phyloP scores from a whole-genome alignment of 2,113 vertebrate species.

The Morone chrysops region DNA sequence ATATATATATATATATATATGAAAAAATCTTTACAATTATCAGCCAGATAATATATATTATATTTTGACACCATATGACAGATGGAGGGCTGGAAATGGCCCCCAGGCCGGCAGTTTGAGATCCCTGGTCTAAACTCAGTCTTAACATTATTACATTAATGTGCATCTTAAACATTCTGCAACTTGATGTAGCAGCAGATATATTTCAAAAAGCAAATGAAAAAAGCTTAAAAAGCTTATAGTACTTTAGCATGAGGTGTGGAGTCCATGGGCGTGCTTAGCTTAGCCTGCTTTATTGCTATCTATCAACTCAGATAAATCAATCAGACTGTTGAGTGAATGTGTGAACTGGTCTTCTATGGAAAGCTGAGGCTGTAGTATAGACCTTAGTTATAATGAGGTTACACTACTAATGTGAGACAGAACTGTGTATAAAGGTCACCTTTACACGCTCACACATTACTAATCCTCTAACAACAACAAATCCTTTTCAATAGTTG shows the following conservation, averaged over 20 bases:
- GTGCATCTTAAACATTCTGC: background rate
- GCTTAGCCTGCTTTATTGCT: background rate
- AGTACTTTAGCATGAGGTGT: background rate
- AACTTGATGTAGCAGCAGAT: background rate
- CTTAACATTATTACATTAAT: background rate
- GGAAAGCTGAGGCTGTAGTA: background rate
- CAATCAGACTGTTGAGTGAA: background rate
- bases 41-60: too few relatives aligned
- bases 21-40: too few relatives aligned
- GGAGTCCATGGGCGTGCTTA: background rate
- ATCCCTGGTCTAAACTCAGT: background rate
- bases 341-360: background rate
- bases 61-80: too few relatives aligned
- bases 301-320: background rate
- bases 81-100: too few relatives aligned
- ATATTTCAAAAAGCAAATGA: background rate
- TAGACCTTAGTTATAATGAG: constrained; percentile 14
- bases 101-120: too few relatives aligned
- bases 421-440: constrained; percentile 83
- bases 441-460: constrained; percentile 72
- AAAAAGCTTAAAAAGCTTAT: background rate
- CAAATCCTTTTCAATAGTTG: constrained; percentile 67
- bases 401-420: constrained; percentile 50
- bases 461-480: constrained; percentile 76
- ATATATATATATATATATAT: too few relatives aligned